A percentile compares a stretch with the other conserved stretches of the same genome.
These are phyloP conservation scores for Drosophila oshimai DNA, from an alignment of 1,140 invertebrate species.

Conservation along the genomic window DNA sequence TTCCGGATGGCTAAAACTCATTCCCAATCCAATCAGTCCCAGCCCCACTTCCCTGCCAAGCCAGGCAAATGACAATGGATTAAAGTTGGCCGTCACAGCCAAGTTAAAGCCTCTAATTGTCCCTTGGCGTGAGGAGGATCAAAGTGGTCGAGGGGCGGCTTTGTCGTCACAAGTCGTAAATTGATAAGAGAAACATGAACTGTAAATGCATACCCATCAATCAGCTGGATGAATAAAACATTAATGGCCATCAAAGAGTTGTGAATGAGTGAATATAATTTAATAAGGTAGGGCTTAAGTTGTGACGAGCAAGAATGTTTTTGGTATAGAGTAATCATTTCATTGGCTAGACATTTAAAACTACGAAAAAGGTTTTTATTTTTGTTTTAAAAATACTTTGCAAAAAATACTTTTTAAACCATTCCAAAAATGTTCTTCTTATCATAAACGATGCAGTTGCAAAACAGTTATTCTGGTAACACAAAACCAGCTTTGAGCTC, in stretches of 20 bases:
- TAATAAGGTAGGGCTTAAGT: neutral
- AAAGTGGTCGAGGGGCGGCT: neutral
- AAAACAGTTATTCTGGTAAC: no score
- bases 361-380: no score
- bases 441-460: no score
- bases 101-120: slow-evolving; percentile 39
- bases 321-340: no score
- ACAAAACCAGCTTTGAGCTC: no score
- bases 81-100: slow-evolving; percentile 33
- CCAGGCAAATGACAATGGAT: slow-evolving; percentile 62
- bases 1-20: slow-evolving; percentile 15
- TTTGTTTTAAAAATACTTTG: no score
- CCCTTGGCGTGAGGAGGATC: slow-evolving; percentile 45
- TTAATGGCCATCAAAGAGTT: slow-evolving; percentile 22
- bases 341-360: no score
- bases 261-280: neutral
- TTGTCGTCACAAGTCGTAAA: slow-evolving; percentile 30
- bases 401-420: no score
- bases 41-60: slow-evolving; percentile 31
- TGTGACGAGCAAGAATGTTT: no score
- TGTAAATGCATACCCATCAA: slow-evolving; percentile 30
- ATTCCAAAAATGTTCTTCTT: no score
- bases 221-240: slow-evolving; percentile 29
- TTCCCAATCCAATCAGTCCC: neutral
- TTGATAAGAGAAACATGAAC: slow-evolving; percentile 32